Evolutionary conservation across 2,888 invertebrate species (phyloP).

Genomic region (Heliconius aoede): DNA sequence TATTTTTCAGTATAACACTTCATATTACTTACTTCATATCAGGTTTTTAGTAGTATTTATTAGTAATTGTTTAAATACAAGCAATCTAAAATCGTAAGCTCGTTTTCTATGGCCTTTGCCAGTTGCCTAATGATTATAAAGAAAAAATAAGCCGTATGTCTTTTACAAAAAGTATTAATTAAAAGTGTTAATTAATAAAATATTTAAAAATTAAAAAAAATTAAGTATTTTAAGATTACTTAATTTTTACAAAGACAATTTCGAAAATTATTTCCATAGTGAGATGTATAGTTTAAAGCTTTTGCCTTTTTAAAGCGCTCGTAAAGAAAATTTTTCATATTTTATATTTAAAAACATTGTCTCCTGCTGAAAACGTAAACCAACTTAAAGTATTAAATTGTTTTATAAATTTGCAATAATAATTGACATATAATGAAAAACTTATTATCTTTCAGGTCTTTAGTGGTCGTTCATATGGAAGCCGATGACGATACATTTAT

Average conservation of each 20-base stretch:
- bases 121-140: not conserved
- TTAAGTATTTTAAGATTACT: not conserved
- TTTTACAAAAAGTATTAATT: not conserved
- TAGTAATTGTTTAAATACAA: not conserved
- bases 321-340: not conserved
- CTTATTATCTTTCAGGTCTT: conserved; percentile 18
- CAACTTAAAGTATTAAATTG: not conserved
- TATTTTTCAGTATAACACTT: not conserved
- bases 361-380: not conserved
- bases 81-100: not conserved
- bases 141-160: not conserved
- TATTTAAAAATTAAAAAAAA: not conserved
- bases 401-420: not conserved
- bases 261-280: not conserved
- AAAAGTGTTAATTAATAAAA: not conserved
- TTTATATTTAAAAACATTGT: not conserved
- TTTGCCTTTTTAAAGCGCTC: conserved; percentile 15
- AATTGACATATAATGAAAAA: not conserved
- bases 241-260: not conserved
- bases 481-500: conserved; percentile 59
- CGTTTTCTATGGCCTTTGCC: conserved; percentile 9
- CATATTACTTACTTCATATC: not conserved
- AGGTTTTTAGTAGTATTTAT: conserved; percentile 5
- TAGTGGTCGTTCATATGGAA: conserved; percentile 49
- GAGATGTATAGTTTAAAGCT: conserved; percentile 27